Conservation (phyloP, 2,888 invertebrate genomes). For the Neuroscelio doddi region DNA sequence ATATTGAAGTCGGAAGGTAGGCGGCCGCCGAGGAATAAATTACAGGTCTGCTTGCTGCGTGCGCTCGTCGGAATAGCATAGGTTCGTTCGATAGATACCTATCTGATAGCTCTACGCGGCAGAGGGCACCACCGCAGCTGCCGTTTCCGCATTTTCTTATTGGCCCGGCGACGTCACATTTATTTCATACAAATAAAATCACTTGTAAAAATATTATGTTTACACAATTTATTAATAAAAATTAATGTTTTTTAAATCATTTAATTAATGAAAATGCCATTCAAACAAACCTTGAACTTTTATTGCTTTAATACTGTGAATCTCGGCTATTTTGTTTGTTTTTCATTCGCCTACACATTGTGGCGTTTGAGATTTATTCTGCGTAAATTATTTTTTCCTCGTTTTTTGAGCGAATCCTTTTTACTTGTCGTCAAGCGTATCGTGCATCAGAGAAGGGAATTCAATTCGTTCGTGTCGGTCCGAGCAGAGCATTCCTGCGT, state of each 20-base stretch:
- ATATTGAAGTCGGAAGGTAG: conserved; percentile 66
- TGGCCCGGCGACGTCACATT: conserved; percentile 46
- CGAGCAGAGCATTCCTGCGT: conserved; percentile 48
- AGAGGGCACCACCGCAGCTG: conserved; percentile 63
- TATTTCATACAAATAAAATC: conserved; percentile 15
- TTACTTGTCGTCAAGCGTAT: conserved; percentile 48
- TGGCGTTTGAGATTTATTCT: conserved; percentile 41
- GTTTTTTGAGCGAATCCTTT: conserved; percentile 42
- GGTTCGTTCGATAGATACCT: conserved; percentile 68
- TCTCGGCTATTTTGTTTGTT: conserved; percentile 18
- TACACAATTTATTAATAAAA: no score
- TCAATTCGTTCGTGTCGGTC: conserved; percentile 47
- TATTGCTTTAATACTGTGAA: conserved; percentile 9
- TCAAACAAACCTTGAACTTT: conserved; percentile 4
- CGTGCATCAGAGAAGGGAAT: conserved; percentile 48
- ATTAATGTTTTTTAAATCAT: no score
- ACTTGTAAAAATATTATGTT: conserved; percentile 1
- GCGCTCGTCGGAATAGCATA: conserved; percentile 65
- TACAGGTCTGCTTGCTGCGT: conserved; percentile 67
- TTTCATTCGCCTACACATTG: conserved; percentile 40
- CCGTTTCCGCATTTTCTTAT: conserved; percentile 62
- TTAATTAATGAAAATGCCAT: no score
- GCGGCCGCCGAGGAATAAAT: conserved; percentile 67
- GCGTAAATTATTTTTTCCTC: conserved; percentile 44
- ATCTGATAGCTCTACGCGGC: conserved; percentile 61